Evolutionary conservation across 2,888 invertebrate genomes (phyloP).

Genomic region (Agriopis leucophaearia): DNA sequence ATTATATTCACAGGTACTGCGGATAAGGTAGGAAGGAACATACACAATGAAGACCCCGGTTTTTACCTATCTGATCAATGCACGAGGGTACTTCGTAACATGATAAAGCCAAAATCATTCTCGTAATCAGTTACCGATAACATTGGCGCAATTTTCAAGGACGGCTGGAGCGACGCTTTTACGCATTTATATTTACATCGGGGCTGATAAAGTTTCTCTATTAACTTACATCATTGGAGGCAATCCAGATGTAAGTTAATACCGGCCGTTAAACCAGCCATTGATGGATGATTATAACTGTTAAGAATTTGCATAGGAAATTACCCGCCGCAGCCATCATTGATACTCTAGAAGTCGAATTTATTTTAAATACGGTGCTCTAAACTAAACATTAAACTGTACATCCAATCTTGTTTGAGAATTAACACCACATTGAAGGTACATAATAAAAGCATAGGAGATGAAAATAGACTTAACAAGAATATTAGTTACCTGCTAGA

Average conservation of each 20-base stretch:
- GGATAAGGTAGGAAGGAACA: background rate
- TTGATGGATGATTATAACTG: background rate
- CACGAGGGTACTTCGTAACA: slow-evolving; percentile 36
- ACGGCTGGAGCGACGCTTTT: slow-evolving; percentile 53
- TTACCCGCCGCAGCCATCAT: no score
- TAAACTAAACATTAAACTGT: no score
- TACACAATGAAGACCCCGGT: slow-evolving; percentile 4
- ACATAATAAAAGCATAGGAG: no score
- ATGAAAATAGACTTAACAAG: no score
- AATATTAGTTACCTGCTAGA: background rate
- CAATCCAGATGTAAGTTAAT: background rate
- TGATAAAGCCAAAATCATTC: slow-evolving; percentile 53
- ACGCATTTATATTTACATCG: slow-evolving; percentile 55
- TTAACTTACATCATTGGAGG: slow-evolving; percentile 5
- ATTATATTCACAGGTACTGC: background rate
- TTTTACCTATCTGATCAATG: slow-evolving; percentile 49
- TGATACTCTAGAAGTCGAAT: no score
- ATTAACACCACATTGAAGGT: no score
- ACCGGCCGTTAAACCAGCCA: background rate
- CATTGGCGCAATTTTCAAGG: slow-evolving; percentile 74
- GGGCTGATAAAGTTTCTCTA: slow-evolving; percentile 19
- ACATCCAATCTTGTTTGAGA: no score
- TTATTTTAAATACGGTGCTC: no score
- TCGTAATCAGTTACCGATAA: slow-evolving; percentile 76
- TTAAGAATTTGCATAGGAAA: no score